These are phyloP conservation scores for Nematostella vectensis DNA, from an alignment of 92 coral and sea anemone species.

Conservation along the genomic window DNA sequence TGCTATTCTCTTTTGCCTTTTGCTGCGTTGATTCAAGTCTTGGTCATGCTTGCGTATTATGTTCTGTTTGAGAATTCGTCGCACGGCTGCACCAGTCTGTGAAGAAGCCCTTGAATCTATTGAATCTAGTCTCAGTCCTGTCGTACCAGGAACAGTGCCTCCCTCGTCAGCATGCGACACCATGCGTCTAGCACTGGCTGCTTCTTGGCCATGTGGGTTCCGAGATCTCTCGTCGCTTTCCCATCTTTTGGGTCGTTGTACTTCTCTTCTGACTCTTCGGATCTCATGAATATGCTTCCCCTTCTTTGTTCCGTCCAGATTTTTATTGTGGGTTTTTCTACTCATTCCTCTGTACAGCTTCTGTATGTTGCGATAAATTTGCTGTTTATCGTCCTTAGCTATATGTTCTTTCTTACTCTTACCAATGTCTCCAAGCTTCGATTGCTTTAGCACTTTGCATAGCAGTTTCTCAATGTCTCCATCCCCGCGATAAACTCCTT, in stretches of 20 bases:
- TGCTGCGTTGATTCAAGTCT: no score
- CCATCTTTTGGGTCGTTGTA: background rate
- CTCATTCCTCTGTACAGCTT: slow-evolving; percentile 9
- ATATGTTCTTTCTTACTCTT: background rate
- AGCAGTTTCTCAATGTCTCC: slow-evolving; percentile 13
- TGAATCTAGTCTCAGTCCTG: background rate
- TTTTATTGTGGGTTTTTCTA: slow-evolving; percentile 15
- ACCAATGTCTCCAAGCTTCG: background rate
- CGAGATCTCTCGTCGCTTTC: background rate
- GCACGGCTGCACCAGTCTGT: slow-evolving; percentile 6
- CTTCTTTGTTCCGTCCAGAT: background rate
- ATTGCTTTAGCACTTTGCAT: slow-evolving; percentile 1
- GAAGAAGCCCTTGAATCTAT: background rate
- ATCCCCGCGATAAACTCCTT: slow-evolving; percentile 9
- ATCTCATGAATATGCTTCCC: background rate
- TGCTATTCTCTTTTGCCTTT: no score
- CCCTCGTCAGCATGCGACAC: background rate
- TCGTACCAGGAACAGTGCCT: background rate
- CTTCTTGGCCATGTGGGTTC: background rate
- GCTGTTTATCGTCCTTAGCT: background rate
- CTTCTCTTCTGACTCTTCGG: background rate
- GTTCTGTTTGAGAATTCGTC: slow-evolving; percentile 15
- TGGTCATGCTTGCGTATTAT: slow-evolving; percentile 11
- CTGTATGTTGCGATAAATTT: background rate
- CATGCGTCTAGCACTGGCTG: background rate